These are phyloP conservation scores for Pao palembangensis DNA, from an alignment of 2,113 vertebrate species.

Conservation along the genomic window DNA sequence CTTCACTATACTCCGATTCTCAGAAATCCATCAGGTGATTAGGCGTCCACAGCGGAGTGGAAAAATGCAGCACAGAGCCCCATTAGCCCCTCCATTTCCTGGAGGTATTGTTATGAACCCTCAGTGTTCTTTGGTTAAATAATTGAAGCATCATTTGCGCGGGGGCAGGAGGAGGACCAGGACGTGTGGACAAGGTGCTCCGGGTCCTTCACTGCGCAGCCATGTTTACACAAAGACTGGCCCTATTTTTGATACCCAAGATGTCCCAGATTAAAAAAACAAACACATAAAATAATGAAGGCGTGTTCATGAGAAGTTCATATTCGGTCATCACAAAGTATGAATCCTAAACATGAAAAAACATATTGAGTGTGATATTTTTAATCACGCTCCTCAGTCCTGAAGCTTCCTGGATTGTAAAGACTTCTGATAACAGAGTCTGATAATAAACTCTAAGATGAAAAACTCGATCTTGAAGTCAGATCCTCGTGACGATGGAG, in stretches of 20 bases:
- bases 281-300: too few species aligned
- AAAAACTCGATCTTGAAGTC: constrained; percentile 19
- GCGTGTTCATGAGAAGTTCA: too few species aligned
- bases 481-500: constrained; percentile 35
- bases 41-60: constrained; percentile 1
- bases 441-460: constrained; percentile 13
- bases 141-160: constrained; percentile 46
- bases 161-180: constrained; percentile 26
- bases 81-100: constrained; percentile 14
- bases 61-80: constrained; percentile 2
- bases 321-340: neutral
- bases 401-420: too few species aligned
- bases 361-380: too few species aligned
- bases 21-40: constrained; percentile 23
- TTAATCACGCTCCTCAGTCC: too few species aligned
- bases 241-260: neutral
- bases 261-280: too few species aligned
- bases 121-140: constrained; percentile 47
- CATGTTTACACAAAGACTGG: neutral
- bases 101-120: constrained; percentile 15
- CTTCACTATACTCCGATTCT: neutral
- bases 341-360: too few species aligned
- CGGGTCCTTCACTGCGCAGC: constrained; percentile 19
- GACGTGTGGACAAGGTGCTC: constrained; percentile 35
- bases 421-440: constrained; percentile 6